Conservation (phyloP, 2,888 invertebrate genomes). For the Mimachlamys varia region DNA sequence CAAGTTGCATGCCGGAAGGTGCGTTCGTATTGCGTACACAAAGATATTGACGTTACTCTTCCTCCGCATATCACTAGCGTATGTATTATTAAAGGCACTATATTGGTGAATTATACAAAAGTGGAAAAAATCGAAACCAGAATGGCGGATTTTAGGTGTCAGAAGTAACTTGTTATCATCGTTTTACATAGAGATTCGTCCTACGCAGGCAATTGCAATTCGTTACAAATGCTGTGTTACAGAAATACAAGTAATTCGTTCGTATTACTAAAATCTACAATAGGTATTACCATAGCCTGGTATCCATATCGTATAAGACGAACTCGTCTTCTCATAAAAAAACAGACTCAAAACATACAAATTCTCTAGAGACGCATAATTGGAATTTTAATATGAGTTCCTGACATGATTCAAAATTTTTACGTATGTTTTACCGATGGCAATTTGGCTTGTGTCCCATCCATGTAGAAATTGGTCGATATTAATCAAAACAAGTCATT, state of each 20-base stretch:
- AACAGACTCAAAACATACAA: background rate
- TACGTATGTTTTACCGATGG: too few species aligned
- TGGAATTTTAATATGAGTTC: background rate
- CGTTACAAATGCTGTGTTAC: background rate
- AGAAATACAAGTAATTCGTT: background rate
- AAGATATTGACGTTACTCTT: background rate
- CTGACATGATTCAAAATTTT: too few species aligned
- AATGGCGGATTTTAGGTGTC: background rate
- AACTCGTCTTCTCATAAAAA: background rate
- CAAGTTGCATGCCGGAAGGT: background rate
- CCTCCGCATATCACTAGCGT: background rate
- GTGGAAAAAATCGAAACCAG: background rate
- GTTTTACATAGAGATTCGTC: background rate
- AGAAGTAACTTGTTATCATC: background rate
- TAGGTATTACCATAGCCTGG: background rate
- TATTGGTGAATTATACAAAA: slow-evolving; percentile 31
- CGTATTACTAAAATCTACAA: background rate
- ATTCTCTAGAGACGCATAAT: background rate
- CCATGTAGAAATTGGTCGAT: too few species aligned
- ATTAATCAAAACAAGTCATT: too few species aligned
- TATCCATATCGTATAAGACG: background rate
- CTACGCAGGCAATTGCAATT: background rate
- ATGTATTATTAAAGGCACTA: background rate
- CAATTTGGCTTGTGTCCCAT: too few species aligned
- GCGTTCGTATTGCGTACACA: background rate